Conservation (phyloP, 2,113 vertebrate species). For the Beaufortia kweichowensis region DNA sequence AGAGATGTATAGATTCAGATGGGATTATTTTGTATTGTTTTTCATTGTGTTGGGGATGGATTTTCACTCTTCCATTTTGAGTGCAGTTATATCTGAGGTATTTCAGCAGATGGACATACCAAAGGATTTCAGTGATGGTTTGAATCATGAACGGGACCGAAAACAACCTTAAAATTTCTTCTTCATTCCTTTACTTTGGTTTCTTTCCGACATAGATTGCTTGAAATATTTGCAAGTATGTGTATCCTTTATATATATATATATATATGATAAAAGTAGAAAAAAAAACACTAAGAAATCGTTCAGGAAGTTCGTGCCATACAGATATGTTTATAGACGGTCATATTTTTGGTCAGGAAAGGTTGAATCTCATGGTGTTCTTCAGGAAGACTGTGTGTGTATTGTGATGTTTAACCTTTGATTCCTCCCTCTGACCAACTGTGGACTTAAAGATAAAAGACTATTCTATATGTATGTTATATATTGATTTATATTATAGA, state of each 20-base stretch:
- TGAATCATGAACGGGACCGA: constrained; percentile 7
- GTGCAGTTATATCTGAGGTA: constrained; percentile 8
- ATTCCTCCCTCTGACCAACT: constrained; percentile 34
- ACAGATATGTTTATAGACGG: constrained; percentile 47
- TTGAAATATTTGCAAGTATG: constrained; percentile 39
- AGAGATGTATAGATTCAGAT: not conserved
- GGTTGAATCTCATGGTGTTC: constrained; percentile 36
- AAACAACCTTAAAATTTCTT: constrained; percentile 17
- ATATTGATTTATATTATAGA: constrained; percentile 42
- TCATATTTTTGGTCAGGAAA: constrained; percentile 41
- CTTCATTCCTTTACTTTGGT: constrained; percentile 42
- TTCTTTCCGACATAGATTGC: constrained; percentile 33
- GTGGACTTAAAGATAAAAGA: constrained; percentile 35
- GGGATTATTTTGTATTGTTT: not conserved
- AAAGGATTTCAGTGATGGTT: constrained; percentile 37
- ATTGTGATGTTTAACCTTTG: constrained; percentile 24
- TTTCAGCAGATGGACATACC: constrained; percentile 32
- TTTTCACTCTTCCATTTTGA: constrained; percentile 4
- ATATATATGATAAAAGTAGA: constrained; percentile 22
- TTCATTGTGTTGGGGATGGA: not conserved
- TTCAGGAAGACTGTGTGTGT: constrained; percentile 17
- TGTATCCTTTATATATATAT: constrained; percentile 40
- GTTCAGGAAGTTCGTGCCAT: constrained; percentile 54
- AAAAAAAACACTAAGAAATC: constrained; percentile 37
- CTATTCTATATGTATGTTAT: constrained; percentile 44